Percentiles rank a stretch among this genome's conserved stretches.
Evolutionary conservation across 2,113 vertebrate genomes (phyloP).

Genomic region (Lampris incognitus): DNA sequence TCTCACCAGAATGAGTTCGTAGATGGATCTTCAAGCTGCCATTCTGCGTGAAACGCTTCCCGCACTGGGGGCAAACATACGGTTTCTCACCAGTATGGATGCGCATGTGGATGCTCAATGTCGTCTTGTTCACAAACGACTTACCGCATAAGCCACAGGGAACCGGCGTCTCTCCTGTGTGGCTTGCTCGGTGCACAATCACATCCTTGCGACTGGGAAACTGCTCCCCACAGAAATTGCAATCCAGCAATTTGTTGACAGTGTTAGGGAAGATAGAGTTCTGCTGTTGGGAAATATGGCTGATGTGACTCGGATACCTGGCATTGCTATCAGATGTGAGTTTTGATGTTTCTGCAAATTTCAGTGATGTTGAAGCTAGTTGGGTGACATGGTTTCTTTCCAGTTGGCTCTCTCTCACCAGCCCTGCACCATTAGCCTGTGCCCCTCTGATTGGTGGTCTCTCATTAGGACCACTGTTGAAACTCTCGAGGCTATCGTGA

Average conservation of each 20-base stretch:
- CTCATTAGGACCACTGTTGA: slow-evolving; percentile 19
- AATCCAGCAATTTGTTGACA: slow-evolving; percentile 61
- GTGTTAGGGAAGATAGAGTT: slow-evolving; percentile 9
- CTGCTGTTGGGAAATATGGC: slow-evolving; percentile 61
- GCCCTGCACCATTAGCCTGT: slow-evolving; percentile 36
- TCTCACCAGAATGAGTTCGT: slow-evolving; percentile 86
- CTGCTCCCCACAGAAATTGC: slow-evolving; percentile 64
- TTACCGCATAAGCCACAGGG: slow-evolving; percentile 82
- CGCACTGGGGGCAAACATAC: slow-evolving; percentile 83
- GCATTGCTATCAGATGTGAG: slow-evolving; percentile 27
- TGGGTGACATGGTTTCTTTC: slow-evolving; percentile 52
- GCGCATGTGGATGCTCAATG: slow-evolving; percentile 84
- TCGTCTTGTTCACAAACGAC: slow-evolving; percentile 84
- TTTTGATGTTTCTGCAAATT: slow-evolving; percentile 20
- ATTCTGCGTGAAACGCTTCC: slow-evolving; percentile 87
- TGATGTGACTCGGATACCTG: slow-evolving; percentile 45
- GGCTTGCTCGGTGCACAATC: slow-evolving; percentile 62
- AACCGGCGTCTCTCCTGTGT: slow-evolving; percentile 66
- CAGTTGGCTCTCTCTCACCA: slow-evolving; percentile 42
- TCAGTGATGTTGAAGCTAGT: slow-evolving; percentile 25
- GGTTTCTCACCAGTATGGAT: slow-evolving; percentile 88
- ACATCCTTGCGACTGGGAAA: slow-evolving; percentile 70
- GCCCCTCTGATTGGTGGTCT: slow-evolving; percentile 21
- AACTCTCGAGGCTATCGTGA: slow-evolving; percentile 47
- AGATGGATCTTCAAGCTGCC: slow-evolving; percentile 86